Base-by-base conservation (phyloP, 2,888 invertebrate genomes). In the Desoria tigrina region DNA sequence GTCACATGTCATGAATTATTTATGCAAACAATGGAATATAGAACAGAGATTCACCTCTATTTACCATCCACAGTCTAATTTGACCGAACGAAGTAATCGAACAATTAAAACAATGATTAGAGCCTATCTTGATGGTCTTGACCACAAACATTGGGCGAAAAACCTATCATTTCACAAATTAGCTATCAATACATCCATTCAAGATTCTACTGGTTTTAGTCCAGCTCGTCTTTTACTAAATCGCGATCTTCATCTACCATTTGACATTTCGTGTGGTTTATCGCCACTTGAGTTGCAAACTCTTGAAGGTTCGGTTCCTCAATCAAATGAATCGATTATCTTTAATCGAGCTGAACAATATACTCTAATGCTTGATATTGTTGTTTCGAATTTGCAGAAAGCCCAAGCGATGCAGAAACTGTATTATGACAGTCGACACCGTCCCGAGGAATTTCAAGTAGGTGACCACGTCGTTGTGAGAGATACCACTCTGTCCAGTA, bases 21-120 rank as follows among this genome's bases (percentile, higher is more conserved):
- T 62, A n/a, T 62, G 45, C 16, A 26, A 45, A 11, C 45, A 62
- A 32, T 54, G 62, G 62, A n/a, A 45, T 16, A 32, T 62, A 16
- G 4, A 24, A 1, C 62, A 55, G 16, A 24, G 32, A 2, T 62
- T 28, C n/a, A 55, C 55, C 0, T 37, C 53, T 11, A 7, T 42
- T 24, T 61, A 61, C 21, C n/a, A n/a, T 18, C 53, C 61, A 4
- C 61, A 61, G 2, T 49, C 50, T 3, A 60, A 60, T 28, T 1
- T 60, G 11, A 23, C 59, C 23, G 59, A 60, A n/a, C n/a, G 61
- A 26, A 53, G 27, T 0, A 61, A 61, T 14, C 23, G 61, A 1
- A 61, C 61, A 1, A 1, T 61, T 2, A 53, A 61, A 18, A 50
- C 51, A 1, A 61, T 61, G 51, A 39, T 61, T 2, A 2, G 54